A percentile compares a stretch with the other conserved stretches of the same genome.
Conservation (phyloP, 2,113 vertebrate genomes). For the Eulemur macaco region DNA sequence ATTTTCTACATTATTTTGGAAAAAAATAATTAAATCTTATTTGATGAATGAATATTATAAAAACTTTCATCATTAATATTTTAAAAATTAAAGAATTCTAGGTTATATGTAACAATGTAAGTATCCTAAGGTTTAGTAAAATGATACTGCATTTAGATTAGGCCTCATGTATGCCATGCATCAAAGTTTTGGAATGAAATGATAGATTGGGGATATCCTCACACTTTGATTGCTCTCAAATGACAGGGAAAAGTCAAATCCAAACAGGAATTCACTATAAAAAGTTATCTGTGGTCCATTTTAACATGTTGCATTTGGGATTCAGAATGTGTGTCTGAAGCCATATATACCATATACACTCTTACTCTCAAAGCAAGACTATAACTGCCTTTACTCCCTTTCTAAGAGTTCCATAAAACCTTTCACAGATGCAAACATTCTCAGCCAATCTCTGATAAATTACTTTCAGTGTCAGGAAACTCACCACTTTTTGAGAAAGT, state of each 20-base stretch:
- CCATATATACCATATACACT: neutral
- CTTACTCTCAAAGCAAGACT: neutral
- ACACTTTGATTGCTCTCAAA: neutral
- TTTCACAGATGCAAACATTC: neutral
- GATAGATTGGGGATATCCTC: neutral
- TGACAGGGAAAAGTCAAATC: neutral
- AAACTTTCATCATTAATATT: neutral
- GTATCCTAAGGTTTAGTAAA: neutral
- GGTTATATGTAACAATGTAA: neutral
- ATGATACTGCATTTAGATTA: neutral
- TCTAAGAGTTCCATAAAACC: neutral
- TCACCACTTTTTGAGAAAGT: neutral
- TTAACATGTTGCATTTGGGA: neutral
- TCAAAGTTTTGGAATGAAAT: neutral
- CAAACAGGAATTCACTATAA: neutral
- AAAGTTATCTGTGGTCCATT: neutral
- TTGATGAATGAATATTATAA: neutral
- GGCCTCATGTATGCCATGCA: neutral
- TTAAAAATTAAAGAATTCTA: neutral
- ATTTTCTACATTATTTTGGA: neutral
- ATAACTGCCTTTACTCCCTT: neutral
- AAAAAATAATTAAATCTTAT: neutral
- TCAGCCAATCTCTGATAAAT: neutral
- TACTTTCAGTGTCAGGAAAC: neutral
- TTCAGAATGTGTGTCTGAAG: neutral